Evolutionary conservation across 2,113 vertebrate species (phyloP).

Genomic region (Turdus rufiventris): DNA sequence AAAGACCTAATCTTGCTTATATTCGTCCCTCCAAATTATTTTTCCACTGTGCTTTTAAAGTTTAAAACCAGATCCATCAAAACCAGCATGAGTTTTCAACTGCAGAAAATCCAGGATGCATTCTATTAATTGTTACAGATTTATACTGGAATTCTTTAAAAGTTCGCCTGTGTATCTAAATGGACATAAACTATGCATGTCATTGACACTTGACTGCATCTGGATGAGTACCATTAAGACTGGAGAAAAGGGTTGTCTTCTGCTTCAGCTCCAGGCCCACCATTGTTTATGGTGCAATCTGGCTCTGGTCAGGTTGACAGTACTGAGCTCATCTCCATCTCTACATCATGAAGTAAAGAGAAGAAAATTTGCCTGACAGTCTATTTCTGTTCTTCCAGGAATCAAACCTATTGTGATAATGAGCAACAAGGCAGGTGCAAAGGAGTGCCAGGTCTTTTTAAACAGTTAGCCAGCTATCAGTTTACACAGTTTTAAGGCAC

Average conservation of each 20-base stretch:
- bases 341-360: neutral
- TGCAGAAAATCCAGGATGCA: neutral
- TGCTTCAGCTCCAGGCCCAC: neutral
- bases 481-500: neutral
- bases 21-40: neutral
- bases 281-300: accelerated
- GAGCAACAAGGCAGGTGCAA: accelerated
- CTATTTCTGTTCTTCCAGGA: neutral
- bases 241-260: neutral
- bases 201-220: neutral
- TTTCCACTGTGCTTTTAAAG: neutral
- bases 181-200: neutral
- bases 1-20: neutral
- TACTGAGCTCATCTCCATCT: neutral
- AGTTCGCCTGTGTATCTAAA: neutral
- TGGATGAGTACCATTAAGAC: accelerated
- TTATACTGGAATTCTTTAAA: neutral
- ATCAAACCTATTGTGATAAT: neutral
- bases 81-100: neutral
- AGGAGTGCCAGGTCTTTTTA: neutral
- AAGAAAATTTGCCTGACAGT: neutral
- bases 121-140: neutral
- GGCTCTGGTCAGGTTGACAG: neutral
- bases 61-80: neutral
- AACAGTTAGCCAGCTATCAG: neutral